Conservation (phyloP, 2,797 vertebrate species). For the Garrulus glandarius region DNA sequence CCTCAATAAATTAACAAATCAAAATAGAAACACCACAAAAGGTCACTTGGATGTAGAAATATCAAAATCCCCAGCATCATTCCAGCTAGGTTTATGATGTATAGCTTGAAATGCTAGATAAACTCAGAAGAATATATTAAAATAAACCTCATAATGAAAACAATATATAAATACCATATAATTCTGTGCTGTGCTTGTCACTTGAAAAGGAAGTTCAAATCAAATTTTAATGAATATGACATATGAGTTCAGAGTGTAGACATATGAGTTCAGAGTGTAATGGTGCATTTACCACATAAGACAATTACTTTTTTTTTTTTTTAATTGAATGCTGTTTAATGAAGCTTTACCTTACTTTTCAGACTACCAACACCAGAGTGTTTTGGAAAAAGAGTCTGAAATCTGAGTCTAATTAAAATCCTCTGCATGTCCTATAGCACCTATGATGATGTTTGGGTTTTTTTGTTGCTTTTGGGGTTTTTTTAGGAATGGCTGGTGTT, state of each 20-base stretch:
- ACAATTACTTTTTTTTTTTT: background rate
- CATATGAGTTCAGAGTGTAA: background rate
- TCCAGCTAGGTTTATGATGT: slow-evolving; percentile 9
- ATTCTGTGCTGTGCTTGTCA: background rate
- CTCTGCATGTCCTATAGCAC: slow-evolving; percentile 15
- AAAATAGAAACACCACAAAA: slow-evolving; percentile 34
- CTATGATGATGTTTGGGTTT: background rate
- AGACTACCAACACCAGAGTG: slow-evolving; percentile 7
- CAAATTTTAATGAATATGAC: slow-evolving; percentile 52
- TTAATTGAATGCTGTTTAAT: slow-evolving; percentile 58
- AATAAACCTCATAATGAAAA: slow-evolving; percentile 20
- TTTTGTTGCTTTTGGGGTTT: background rate
- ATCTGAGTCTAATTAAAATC: slow-evolving; percentile 52
- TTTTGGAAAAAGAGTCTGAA: slow-evolving; percentile 49
- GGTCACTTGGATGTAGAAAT: slow-evolving; percentile 41
- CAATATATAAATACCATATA: background rate
- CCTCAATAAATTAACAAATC: background rate
- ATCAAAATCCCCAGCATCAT: background rate
- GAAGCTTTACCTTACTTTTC: slow-evolving; percentile 66
- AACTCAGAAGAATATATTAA: slow-evolving; percentile 33
- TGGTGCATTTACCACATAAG: slow-evolving; percentile 6
- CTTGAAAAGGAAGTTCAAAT: slow-evolving; percentile 14
- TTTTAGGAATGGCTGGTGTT: background rate
- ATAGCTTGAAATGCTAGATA: slow-evolving; percentile 36
- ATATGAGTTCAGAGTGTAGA: background rate